These are phyloP conservation scores for Tinea semifulvella DNA, from an alignment of 2,888 invertebrate genomes.

Conservation along the genomic window DNA sequence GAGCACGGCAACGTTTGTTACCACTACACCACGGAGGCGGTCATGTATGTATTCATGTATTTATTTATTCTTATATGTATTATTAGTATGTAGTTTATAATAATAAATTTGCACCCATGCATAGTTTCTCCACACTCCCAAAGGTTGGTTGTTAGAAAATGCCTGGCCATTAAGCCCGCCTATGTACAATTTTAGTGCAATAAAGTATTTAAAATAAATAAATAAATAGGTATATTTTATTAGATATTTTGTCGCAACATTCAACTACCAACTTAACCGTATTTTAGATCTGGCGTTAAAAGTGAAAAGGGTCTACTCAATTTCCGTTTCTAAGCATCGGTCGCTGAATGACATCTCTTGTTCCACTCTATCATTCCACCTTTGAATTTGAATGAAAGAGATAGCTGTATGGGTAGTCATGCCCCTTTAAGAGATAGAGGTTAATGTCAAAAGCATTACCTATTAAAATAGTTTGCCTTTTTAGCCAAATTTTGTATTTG, in stretches of 20 bases:
- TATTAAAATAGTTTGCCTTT: constrained; percentile 34
- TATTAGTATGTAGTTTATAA: too few relatives aligned
- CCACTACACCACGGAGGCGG: too few relatives aligned
- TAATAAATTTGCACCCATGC: too few relatives aligned
- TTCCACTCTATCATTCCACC: neutral
- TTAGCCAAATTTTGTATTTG: constrained; percentile 7
- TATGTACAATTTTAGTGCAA: too few relatives aligned
- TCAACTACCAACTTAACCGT: neutral
- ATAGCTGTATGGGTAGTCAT: neutral
- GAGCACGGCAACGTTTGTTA: too few relatives aligned
- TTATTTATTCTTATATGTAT: too few relatives aligned
- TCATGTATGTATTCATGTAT: too few relatives aligned
- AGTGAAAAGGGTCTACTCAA: constrained; percentile 43
- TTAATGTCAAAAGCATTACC: constrained; percentile 31
- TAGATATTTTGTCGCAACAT: neutral
- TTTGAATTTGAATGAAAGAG: neutral
- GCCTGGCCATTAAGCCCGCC: too few relatives aligned
- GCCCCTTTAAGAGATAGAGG: constrained; percentile 4
- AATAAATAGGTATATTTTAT: neutral
- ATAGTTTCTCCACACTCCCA: too few relatives aligned
- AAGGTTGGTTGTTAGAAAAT: too few relatives aligned
- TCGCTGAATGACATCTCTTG: constrained; percentile 13
- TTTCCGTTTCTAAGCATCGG: constrained; percentile 32
- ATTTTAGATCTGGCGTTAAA: constrained; percentile 20
- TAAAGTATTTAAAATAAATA: too few relatives aligned